These are phyloP conservation scores for cat (Felis catus) DNA, from an alignment of 2,113 vertebrate genomes.

Conservation along the genomic window DNA sequence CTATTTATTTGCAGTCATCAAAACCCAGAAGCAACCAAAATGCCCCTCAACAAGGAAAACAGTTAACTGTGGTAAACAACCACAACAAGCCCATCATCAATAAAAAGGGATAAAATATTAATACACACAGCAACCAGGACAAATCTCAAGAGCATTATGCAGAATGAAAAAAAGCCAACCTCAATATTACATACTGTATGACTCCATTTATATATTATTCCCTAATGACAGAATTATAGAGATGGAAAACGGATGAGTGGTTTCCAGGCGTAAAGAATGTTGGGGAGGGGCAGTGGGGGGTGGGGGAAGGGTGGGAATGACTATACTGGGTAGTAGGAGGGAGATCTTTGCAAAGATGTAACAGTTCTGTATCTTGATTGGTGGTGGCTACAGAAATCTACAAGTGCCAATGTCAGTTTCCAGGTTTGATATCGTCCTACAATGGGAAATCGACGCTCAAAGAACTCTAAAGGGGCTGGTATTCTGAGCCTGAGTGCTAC, in stretches of 20 bases:
- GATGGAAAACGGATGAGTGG: neutral
- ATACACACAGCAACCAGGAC: neutral
- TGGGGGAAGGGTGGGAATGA: neutral
- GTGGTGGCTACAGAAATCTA: too few relatives aligned
- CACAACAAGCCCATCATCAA: neutral
- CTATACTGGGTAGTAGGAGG: rapidly evolving
- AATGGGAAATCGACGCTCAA: neutral
- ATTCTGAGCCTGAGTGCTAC: neutral
- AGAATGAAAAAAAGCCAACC: neutral
- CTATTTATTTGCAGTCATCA: neutral
- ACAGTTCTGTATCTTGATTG: neutral
- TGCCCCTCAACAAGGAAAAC: neutral
- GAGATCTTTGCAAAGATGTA: neutral
- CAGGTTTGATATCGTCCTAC: neutral
- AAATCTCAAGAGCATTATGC: neutral
- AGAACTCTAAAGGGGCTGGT: neutral
- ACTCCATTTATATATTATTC: neutral
- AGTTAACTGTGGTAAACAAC: neutral
- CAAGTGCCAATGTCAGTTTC: neutral
- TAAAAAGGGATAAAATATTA: neutral
- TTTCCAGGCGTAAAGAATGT: neutral
- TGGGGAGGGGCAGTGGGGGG: neutral
- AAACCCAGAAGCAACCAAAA: neutral
- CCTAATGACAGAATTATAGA: neutral
- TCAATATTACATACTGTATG: neutral